phyloP scores from a whole-genome alignment of 2,797 vertebrate species.

The Thripadectes ignobilis region DNA sequence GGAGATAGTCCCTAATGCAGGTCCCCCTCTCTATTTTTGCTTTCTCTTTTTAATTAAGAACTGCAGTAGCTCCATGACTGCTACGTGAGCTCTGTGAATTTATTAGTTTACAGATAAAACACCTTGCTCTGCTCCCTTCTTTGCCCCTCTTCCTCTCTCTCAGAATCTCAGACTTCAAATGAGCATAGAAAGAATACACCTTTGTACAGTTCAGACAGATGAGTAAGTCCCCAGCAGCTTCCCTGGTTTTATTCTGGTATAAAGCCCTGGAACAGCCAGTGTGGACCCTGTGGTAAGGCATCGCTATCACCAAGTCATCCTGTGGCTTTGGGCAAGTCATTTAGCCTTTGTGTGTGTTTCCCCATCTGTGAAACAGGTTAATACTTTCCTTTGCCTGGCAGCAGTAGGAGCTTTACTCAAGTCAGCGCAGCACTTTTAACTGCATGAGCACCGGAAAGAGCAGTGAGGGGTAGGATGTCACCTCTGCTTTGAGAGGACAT shows the following conservation, averaged over 20 bases:
- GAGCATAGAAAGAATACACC: neutral
- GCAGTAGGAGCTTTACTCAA: slow-evolving; percentile 12
- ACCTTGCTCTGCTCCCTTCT: neutral
- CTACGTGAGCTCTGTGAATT: neutral
- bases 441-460: neutral
- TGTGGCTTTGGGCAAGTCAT: slow-evolving; percentile 32
- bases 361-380: slow-evolving; percentile 56
- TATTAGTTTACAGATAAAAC: neutral
- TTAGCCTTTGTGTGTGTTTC: slow-evolving; percentile 18
- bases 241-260: neutral
- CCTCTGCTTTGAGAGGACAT: neutral
- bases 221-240: neutral
- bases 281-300: neutral
- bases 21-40: neutral
- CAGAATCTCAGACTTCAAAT: neutral
- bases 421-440: neutral
- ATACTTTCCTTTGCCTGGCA: slow-evolving; percentile 35
- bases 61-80: fast-evolving
- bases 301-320: slow-evolving; percentile 6
- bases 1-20: neutral
- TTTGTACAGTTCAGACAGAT: neutral
- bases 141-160: neutral
- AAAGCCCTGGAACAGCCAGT: neutral
- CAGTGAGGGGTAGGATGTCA: neutral
- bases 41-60: neutral